These are phyloP conservation scores for Atethmia centrago DNA, from an alignment of 2,888 invertebrate species.

Conservation along the genomic window DNA sequence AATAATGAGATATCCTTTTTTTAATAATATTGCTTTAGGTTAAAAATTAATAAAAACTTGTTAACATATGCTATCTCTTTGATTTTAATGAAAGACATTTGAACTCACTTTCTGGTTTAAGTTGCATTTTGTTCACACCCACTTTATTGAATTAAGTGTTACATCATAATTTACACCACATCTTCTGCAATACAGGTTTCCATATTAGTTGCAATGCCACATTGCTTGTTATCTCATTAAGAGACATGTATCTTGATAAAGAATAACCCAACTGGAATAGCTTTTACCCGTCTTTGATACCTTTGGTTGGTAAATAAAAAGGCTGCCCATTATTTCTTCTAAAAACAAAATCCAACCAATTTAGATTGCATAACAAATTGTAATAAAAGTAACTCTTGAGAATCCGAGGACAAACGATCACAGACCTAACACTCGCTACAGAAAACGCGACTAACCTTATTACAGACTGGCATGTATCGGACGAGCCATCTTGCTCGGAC, in stretches of 20 bases:
- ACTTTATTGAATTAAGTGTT: background rate
- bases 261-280: background rate
- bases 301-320: background rate
- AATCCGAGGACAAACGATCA: too few relatives aligned
- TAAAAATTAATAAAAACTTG: background rate
- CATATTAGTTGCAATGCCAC: conserved; percentile 3
- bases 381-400: background rate
- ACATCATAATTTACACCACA: conserved; percentile 16
- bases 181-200: background rate
- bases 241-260: background rate
- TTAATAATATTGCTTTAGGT: background rate
- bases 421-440: too few relatives aligned
- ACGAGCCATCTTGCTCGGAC: too few relatives aligned
- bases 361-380: conserved; percentile 18
- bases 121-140: background rate
- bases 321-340: background rate
- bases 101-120: background rate
- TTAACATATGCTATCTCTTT: background rate
- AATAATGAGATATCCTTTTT: background rate
- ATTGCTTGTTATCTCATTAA: conserved; percentile 6
- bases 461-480: too few relatives aligned
- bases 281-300: too few relatives aligned
- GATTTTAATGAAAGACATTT: background rate
- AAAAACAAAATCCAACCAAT: background rate
- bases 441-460: too few relatives aligned